Percentiles rank a stretch among this genome's conserved stretches.
These are phyloP conservation scores for Hymenopus coronatus DNA, from an alignment of 2,888 invertebrate species.

Conservation along the genomic window DNA sequence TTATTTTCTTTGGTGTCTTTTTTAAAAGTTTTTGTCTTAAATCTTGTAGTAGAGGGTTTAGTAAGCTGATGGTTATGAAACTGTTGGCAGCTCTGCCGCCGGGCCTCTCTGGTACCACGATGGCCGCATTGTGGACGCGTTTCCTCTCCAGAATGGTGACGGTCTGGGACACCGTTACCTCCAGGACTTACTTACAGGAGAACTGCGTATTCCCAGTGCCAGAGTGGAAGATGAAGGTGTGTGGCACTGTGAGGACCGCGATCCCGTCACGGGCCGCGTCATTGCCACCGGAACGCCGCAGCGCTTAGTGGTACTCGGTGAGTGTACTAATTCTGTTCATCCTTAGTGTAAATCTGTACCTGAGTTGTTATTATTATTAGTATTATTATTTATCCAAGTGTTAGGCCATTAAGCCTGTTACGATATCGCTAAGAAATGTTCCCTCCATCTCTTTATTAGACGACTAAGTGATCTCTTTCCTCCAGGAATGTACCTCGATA, in stretches of 20 bases:
- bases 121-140: conserved; percentile 21
- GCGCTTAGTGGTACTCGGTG: conserved; percentile 64
- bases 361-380: too few relatives aligned
- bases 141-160: not conserved
- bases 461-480: too few relatives aligned
- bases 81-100: not conserved
- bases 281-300: conserved; percentile 58
- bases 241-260: conserved; percentile 68
- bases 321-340: conserved; percentile 42
- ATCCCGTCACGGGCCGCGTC: conserved; percentile 61
- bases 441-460: too few relatives aligned
- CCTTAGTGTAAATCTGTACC: too few relatives aligned
- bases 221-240: conserved; percentile 64
- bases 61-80: not conserved
- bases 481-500: too few relatives aligned
- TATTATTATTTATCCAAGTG: too few relatives aligned
- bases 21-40: too few relatives aligned
- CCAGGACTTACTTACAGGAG: conserved; percentile 48
- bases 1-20: too few relatives aligned
- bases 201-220: conserved; percentile 56
- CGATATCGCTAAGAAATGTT: too few relatives aligned
- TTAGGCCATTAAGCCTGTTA: too few relatives aligned
- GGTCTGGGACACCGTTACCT: conserved; percentile 39
- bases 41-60: too few relatives aligned
- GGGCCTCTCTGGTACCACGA: conserved; percentile 24